These are phyloP conservation scores for Chesias legatella DNA, from an alignment of 2,888 invertebrate genomes.

Conservation along the genomic window DNA sequence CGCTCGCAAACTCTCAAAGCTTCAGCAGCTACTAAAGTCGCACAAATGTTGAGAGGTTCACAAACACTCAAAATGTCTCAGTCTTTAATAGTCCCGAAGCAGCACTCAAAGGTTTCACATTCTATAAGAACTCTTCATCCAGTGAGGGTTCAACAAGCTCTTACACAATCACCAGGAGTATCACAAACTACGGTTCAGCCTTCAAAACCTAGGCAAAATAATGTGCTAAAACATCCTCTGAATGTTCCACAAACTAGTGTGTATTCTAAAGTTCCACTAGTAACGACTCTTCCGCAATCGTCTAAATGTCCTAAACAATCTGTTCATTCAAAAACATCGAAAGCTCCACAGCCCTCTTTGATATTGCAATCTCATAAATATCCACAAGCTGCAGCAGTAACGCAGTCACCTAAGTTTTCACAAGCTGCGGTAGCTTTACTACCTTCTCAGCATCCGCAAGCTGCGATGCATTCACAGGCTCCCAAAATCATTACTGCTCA, in stretches of 20 bases:
- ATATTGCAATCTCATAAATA: not conserved
- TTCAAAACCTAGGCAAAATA: slow-evolving; percentile 2
- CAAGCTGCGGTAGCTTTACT: not conserved
- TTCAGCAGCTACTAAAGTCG: slow-evolving; percentile 11
- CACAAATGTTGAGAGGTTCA: not conserved
- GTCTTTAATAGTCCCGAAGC: slow-evolving; percentile 1
- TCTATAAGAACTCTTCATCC: too few species aligned
- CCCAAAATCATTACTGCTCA: not conserved
- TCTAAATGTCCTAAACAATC: not conserved
- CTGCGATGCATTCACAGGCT: slow-evolving; percentile 1
- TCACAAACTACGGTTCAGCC: not conserved
- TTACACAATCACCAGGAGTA: not conserved
- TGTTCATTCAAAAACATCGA: too few species aligned
- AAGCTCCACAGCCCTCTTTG: too few species aligned
- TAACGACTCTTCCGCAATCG: slow-evolving; percentile 1
- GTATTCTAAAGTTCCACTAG: slow-evolving; percentile 6
- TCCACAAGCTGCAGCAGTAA: not conserved
- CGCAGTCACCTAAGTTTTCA: not conserved
- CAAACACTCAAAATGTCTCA: slow-evolving; percentile 10
- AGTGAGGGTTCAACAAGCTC: too few species aligned
- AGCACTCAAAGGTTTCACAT: slow-evolving; percentile 1
- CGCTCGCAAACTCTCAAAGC: slow-evolving; percentile 12
- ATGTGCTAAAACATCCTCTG: slow-evolving; percentile 2
- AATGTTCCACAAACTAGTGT: slow-evolving; percentile 12
- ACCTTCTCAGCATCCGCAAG: slow-evolving; percentile 3